These are phyloP conservation scores for Mantis religiosa DNA, from an alignment of 2,888 invertebrate genomes.

Conservation along the genomic window DNA sequence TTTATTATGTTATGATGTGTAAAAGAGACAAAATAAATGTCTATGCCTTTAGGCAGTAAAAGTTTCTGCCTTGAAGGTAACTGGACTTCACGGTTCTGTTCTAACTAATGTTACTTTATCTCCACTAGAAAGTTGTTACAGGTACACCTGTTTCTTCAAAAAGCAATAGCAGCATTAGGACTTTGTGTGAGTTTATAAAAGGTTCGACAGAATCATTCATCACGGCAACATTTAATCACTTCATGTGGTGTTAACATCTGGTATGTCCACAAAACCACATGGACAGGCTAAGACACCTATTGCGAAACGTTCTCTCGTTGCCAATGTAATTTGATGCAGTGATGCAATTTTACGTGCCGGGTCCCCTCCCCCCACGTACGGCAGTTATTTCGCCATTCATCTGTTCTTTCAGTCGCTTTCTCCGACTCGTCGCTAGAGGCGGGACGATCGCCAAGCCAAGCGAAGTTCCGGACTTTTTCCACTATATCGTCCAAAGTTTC, in stretches of 20 bases:
- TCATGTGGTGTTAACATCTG: not conserved
- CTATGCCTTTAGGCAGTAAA: not conserved
- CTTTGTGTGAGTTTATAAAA: not conserved
- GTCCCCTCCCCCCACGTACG: not conserved
- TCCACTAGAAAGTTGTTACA: not conserved
- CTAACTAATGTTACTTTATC: not conserved
- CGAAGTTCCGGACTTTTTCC: slow-evolving; percentile 9
- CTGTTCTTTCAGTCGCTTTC: not conserved
- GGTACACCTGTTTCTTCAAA: not conserved
- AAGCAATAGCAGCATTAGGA: not conserved
- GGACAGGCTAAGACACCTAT: not conserved
- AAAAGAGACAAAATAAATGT: no score
- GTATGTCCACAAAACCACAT: not conserved
- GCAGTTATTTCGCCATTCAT: slow-evolving; percentile 5
- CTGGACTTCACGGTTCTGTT: not conserved
- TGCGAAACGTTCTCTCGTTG: not conserved
- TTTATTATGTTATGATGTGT: no score
- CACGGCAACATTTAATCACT: not conserved
- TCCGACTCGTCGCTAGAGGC: not conserved
- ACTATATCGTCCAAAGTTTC: not conserved
- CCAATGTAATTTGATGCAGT: slow-evolving; percentile 4
- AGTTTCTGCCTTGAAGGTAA: not conserved
- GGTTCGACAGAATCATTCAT: not conserved
- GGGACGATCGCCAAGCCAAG: not conserved
- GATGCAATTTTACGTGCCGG: not conserved